Conservation (phyloP, 2,113 vertebrate species). For the Rhombomys opimus region DNA sequence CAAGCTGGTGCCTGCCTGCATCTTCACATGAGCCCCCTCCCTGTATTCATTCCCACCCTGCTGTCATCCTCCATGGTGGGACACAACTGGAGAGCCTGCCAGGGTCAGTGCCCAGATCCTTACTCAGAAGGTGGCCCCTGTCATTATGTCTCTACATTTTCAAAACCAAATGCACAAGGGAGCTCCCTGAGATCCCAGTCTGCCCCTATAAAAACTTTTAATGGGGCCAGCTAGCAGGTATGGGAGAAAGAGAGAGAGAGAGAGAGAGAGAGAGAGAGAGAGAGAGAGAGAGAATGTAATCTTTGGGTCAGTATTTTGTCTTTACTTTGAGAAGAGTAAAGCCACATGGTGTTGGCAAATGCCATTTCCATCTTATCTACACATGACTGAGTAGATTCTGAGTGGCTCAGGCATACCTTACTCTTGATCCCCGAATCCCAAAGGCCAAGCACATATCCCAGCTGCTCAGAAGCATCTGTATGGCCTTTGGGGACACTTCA, state of each 20-base stretch:
- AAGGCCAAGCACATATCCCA: background rate
- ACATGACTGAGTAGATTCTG: background rate
- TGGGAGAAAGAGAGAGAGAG: background rate
- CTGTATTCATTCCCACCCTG: rapidly evolving
- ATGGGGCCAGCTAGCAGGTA: background rate
- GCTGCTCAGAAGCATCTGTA: background rate
- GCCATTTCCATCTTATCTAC: background rate
- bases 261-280: background rate
- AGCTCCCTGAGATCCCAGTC: background rate
- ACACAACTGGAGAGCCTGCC: background rate
- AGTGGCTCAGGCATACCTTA: background rate
- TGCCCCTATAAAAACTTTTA: background rate
- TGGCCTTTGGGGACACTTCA: background rate
- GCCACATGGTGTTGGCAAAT: background rate
- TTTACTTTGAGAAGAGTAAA: background rate
- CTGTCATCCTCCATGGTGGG: too few relatives aligned
- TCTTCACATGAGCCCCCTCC: background rate
- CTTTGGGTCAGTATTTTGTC: background rate
- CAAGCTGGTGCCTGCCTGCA: too few relatives aligned
- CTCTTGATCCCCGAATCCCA: background rate
- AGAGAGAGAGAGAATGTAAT: background rate
- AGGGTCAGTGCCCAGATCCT: background rate
- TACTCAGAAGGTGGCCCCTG: background rate
- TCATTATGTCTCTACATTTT: background rate
- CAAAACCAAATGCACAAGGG: background rate